Conservation (phyloP, 2,113 vertebrate species). For the Bambusicola thoracicus region DNA sequence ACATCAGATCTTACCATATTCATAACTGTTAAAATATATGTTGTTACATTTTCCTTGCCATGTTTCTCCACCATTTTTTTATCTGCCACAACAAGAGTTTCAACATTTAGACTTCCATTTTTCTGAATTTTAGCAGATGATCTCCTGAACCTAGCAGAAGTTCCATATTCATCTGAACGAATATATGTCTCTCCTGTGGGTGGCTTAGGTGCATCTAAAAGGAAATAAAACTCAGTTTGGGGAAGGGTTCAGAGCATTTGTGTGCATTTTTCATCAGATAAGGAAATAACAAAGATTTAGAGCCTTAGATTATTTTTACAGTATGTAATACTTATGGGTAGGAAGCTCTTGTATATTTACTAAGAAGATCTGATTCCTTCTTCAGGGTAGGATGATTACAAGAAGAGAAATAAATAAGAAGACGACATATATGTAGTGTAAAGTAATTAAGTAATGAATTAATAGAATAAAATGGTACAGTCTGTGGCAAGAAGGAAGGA, state of each 20-base stretch:
- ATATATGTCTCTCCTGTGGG: constrained; percentile 82
- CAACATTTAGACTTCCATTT: constrained; percentile 88
- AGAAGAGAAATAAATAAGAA: constrained; percentile 23
- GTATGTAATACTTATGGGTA: constrained; percentile 26
- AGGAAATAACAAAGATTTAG: constrained; percentile 6
- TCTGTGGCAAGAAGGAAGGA: constrained; percentile 20
- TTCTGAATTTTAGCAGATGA: constrained; percentile 86
- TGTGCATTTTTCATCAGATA: constrained; percentile 18
- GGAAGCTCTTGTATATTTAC: constrained; percentile 18
- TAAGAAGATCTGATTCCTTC: constrained; percentile 28
- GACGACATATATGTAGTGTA: background rate
- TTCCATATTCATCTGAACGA: constrained; percentile 85
- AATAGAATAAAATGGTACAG: constrained; percentile 52
- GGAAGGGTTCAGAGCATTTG: constrained; percentile 60
- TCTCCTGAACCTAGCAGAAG: constrained; percentile 82
- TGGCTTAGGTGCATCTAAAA: constrained; percentile 87
- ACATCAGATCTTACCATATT: constrained; percentile 88
- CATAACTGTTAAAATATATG: constrained; percentile 96
- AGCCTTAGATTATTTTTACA: constrained; percentile 53
- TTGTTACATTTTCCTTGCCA: constrained; percentile 92
- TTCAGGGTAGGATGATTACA: background rate
- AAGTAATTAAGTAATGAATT: constrained; percentile 20
- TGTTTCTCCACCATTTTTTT: constrained; percentile 97
- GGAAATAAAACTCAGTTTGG: constrained; percentile 66
- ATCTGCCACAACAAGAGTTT: constrained; percentile 97